These are phyloP conservation scores for Mechanitis mazaeus DNA, from an alignment of 2,888 invertebrate genomes.

Conservation along the genomic window DNA sequence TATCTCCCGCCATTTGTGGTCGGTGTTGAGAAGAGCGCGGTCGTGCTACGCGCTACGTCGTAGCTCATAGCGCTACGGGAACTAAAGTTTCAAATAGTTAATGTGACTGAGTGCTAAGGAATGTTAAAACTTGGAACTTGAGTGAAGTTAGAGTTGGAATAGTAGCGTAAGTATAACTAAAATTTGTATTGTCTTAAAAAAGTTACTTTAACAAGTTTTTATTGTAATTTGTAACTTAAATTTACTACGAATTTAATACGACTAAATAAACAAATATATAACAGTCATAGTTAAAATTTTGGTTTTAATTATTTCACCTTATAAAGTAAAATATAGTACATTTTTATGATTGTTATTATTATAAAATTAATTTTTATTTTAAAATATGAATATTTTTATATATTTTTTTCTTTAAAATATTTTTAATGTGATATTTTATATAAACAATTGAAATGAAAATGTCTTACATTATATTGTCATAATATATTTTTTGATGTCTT, in stretches of 20 bases:
- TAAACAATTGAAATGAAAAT: too few species aligned
- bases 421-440: too few species aligned
- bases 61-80: constrained; percentile 42
- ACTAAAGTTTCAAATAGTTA: constrained; percentile 25
- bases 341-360: too few species aligned
- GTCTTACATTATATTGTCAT: too few species aligned
- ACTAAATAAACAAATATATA: background rate
- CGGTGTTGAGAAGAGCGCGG: constrained; percentile 51
- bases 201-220: too few species aligned
- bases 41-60: constrained; percentile 47
- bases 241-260: background rate
- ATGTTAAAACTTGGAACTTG: constrained; percentile 24
- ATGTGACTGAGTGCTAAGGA: constrained; percentile 25
- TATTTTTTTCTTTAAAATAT: too few species aligned
- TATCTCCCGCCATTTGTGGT: constrained; percentile 50
- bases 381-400: too few species aligned
- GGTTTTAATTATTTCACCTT: too few species aligned
- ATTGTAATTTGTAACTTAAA: background rate
- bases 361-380: too few species aligned
- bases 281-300: too few species aligned
- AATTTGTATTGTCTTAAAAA: background rate
- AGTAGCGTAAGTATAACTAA: constrained; percentile 18
- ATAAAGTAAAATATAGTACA: too few species aligned
- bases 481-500: too few species aligned
- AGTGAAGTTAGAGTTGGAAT: constrained; percentile 15